Evolutionary conservation across 2,888 invertebrate genomes (phyloP), one percentile per base, ranked within the genome.

Genomic region (Scrobipalpa costella): DNA sequence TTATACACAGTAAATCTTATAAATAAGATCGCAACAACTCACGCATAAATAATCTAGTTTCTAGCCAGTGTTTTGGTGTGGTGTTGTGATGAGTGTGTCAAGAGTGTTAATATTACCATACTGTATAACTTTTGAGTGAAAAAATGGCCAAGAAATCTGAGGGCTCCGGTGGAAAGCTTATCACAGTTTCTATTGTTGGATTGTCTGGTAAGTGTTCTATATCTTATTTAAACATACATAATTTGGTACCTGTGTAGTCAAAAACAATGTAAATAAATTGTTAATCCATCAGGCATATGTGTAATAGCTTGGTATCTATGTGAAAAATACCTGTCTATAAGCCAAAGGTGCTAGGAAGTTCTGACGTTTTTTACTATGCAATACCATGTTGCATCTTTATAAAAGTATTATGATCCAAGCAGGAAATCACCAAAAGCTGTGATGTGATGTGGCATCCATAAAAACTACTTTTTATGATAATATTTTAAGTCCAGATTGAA

Each of bases 151-250:
- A 95, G 78, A 96, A 95, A 87, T 94, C 93, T 70, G 96, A 96
- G 69, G 85, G 85, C 78, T 79, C 79, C 67, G 94, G 94, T 73
- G 93, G 94, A 65, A 94, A 95, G 82, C 92, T 93, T 81, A 93
- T 97, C 75, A 97, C 97, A 77, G 94, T 98, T 68, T 95, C 98
- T 73, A 96, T 99, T 73, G 97, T 99, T 72, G 98, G 98, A 67
- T 93, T 99, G 71, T 98, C 94, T 81, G 94, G 94, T 92, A 73
- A 89, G 90, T 72, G 61, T 60, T 7, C 1, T 33, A n/a, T 59
- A 6, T 36, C 7, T 17, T 57, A 47, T 17, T 7, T 47, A 38
- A 5, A 38, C 38, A 2, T 38, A 11, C 1, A 38, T 38, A 38
- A 1, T 38, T 38, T 13, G 7, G 2, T 38, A 13, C 2, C 27